Percentiles rank a stretch among this genome's conserved stretches.
phyloP scores from a whole-genome alignment of 1,140 invertebrate genomes.

The Aricia agestis region DNA sequence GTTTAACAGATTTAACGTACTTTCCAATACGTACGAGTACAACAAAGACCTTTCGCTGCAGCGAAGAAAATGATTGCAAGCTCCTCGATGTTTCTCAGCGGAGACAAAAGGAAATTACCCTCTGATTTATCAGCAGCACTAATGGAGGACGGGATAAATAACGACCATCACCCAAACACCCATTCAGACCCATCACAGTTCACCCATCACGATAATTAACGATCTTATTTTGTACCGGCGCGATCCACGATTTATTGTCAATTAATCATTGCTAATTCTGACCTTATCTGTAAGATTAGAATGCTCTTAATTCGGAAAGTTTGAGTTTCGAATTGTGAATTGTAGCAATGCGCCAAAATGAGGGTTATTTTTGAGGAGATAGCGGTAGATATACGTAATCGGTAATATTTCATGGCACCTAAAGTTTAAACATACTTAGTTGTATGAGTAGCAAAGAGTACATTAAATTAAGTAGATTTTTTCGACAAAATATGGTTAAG shows the following conservation, averaged over 20 bases:
- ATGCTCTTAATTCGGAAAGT: not conserved
- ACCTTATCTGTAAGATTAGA: not conserved
- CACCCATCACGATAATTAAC: conserved; percentile 36
- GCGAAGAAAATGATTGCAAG: not conserved
- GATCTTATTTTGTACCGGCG: conserved; percentile 23
- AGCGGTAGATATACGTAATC: too few species aligned
- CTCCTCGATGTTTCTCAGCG: not conserved
- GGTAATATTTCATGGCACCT: too few species aligned
- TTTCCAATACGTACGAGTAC: too few species aligned
- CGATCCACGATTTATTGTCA: conserved; percentile 20
- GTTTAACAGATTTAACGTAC: too few species aligned
- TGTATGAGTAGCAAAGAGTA: too few species aligned
- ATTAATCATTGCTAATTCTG: conserved; percentile 16
- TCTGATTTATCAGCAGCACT: conserved; percentile 50
- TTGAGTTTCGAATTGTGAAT: not conserved
- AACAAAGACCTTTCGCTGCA: not conserved
- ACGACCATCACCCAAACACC: conserved; percentile 21
- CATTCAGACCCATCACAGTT: not conserved
- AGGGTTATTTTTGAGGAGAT: not conserved
- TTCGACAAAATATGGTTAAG: too few species aligned
- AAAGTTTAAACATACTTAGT: too few species aligned
- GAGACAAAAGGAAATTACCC: conserved; percentile 45
- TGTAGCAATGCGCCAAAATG: too few species aligned
- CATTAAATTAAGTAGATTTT: too few species aligned
- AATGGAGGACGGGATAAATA: conserved; percentile 50